Percentiles rank a stretch among this genome's conserved stretches.
Conservation (phyloP, 1,140 invertebrate species). For the Holotrichia oblita region DNA sequence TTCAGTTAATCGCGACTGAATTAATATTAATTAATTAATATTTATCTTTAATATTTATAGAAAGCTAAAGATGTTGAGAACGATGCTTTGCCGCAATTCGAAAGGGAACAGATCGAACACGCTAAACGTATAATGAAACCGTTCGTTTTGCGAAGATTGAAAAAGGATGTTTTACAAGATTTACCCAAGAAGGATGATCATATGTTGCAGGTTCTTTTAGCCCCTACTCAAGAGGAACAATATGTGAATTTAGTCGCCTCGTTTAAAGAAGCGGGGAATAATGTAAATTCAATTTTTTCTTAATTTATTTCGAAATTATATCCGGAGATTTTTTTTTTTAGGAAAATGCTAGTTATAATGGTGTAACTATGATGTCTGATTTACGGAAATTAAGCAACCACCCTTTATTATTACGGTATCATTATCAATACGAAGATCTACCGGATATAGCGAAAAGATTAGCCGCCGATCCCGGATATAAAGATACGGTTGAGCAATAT, state of each 20-base stretch:
- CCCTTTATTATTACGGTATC: slow-evolving; percentile 80
- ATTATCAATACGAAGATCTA: slow-evolving; percentile 80
- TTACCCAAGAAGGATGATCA: slow-evolving; percentile 82
- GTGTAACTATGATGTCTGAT: slow-evolving; percentile 87
- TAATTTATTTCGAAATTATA: slow-evolving; percentile 16
- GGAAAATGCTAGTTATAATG: slow-evolving; percentile 61
- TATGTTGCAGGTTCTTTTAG: slow-evolving; percentile 73
- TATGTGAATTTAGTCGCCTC: slow-evolving; percentile 80
- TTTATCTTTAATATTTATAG: slow-evolving; percentile 44
- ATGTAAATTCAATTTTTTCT: slow-evolving; percentile 56
- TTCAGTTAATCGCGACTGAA: slow-evolving; percentile 46
- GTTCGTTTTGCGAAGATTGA: slow-evolving; percentile 90
- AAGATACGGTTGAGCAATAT: slow-evolving; percentile 82
- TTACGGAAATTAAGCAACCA: slow-evolving; percentile 91
- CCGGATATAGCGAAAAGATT: slow-evolving; percentile 78
- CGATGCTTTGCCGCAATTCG: slow-evolving; percentile 76
- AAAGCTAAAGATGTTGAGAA: slow-evolving; percentile 56
- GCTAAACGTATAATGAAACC: slow-evolving; percentile 97
- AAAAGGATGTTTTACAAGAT: slow-evolving; percentile 84
- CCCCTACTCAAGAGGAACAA: slow-evolving; percentile 73
- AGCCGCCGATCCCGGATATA: slow-evolving; percentile 75
- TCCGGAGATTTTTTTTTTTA: background rate
- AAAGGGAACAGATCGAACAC: slow-evolving; percentile 87
- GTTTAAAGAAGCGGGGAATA: slow-evolving; percentile 72
- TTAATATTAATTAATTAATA: background rate